These are phyloP conservation scores for Anas bahamensis DNA, from an alignment of 2,797 vertebrate species.

Conservation along the genomic window DNA sequence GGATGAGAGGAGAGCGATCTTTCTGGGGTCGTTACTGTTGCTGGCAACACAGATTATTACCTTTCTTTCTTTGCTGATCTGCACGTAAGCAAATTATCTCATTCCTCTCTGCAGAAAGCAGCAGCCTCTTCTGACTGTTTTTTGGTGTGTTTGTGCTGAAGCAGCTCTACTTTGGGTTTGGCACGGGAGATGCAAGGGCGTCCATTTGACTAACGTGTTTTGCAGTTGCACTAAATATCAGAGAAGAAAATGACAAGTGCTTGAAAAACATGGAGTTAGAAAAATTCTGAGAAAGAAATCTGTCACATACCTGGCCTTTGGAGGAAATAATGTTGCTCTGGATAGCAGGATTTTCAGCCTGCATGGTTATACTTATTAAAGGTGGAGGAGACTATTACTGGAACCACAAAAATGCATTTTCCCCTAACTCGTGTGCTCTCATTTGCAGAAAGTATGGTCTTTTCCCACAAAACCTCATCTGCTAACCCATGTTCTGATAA, in stretches of 20 bases:
- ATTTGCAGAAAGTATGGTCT: background rate
- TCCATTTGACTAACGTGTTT: background rate
- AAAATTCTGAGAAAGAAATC: background rate
- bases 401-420: background rate
- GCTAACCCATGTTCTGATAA: background rate
- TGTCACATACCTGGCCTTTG: background rate
- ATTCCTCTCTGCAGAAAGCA: background rate
- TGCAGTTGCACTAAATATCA: background rate
- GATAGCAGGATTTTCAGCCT: background rate
- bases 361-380: background rate
- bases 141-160: background rate
- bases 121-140: background rate
- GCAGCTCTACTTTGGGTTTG: background rate
- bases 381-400: background rate
- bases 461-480: background rate
- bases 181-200: background rate
- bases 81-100: background rate
- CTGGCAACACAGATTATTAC: background rate
- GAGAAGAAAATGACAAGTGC: background rate
- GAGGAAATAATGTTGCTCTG: background rate
- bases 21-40: rapidly evolving
- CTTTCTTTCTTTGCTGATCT: background rate
- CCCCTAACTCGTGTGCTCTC: background rate
- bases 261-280: background rate
- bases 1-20: background rate